Evolutionary conservation across 2,888 invertebrate genomes (phyloP), one percentile per base, ranked within the genome.

Genomic region (Ferdinandea cuprea): DNA sequence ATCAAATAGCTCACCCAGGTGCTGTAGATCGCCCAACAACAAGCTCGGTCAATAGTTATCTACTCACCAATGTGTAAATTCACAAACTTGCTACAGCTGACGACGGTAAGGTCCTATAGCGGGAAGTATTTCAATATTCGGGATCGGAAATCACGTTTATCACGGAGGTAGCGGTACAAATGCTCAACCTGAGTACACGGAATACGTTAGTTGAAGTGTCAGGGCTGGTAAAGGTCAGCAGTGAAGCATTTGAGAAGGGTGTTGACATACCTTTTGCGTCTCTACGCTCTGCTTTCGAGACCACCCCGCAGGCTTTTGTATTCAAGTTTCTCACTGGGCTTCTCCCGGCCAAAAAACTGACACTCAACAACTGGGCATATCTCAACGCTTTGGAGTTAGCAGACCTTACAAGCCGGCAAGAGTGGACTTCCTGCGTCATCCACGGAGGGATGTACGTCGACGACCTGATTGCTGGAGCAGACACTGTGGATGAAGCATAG

Each of bases 181-280:
- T 54, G n/a, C 17, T 56, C n/a, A 13, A 37, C n/a, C 37, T 56
- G 7, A 11, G 21, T n/a, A 56, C 19, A 2, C 2, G 13, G 21
- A 19, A 40, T 40, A 37, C 40, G 25, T 21, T 19, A 19, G 21
- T 37, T 56, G 37, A 56, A 40, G 25, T 56, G 13, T 56, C 17
- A 13, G 30, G 59, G 44, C 30, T 59, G 19, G 44, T n/a, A 15
- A 32, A 32, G 46, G 17, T 61, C 37, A 56, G 56, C 40, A 40
- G 40, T 21, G 25, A 19, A 37, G 21, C 37, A 37, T 40, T 37
- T 11, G 13, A 58, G 8, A 58, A 28, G 25, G 25, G 17, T 3
- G 58, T 15, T 15, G 58, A 42, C 13, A 40, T 58, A 17, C 13
- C 15, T 2, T 58, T 58, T 58, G 58, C 15, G 9, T 42, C 42